Conservation (phyloP, 1,140 invertebrate genomes). For the Bombus difficillimus region DNA sequence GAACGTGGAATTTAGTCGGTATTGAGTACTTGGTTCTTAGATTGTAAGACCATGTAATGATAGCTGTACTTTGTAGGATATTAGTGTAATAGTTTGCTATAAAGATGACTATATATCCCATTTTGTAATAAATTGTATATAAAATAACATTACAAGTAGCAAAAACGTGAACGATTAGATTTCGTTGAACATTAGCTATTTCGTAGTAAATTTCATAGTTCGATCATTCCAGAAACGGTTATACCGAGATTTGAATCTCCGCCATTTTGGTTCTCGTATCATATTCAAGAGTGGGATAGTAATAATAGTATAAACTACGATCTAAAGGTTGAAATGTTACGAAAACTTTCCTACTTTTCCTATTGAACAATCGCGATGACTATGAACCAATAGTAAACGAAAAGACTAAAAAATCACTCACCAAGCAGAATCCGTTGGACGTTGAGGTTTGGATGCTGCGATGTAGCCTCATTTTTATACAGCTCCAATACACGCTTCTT, state of each 20-base stretch:
- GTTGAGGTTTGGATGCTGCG: not conserved
- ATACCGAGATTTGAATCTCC: not conserved
- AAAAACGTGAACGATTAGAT: too few species aligned
- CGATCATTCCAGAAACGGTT: not conserved
- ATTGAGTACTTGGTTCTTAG: too few species aligned
- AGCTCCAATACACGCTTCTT: too few species aligned
- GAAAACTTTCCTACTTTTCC: not conserved
- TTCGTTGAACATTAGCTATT: too few species aligned
- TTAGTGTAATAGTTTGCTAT: too few species aligned
- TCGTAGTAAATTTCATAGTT: too few species aligned
- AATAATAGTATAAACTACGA: not conserved
- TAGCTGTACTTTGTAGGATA: too few species aligned
- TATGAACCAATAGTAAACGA: not conserved
- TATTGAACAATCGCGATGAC: not conserved
- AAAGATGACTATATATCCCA: too few species aligned
- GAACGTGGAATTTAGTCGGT: not conserved
- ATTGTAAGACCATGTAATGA: too few species aligned
- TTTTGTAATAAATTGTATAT: too few species aligned
- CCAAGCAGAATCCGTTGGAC: not conserved
- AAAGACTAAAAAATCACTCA: not conserved
- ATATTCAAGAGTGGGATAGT: not conserved
- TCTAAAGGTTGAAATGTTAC: not conserved
- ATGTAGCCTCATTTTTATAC: too few species aligned
- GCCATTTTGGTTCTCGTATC: not conserved
- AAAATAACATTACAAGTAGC: too few species aligned